These are phyloP conservation scores for Engystomops pustulosus DNA, from an alignment of 2,113 vertebrate species.

Conservation along the genomic window DNA sequence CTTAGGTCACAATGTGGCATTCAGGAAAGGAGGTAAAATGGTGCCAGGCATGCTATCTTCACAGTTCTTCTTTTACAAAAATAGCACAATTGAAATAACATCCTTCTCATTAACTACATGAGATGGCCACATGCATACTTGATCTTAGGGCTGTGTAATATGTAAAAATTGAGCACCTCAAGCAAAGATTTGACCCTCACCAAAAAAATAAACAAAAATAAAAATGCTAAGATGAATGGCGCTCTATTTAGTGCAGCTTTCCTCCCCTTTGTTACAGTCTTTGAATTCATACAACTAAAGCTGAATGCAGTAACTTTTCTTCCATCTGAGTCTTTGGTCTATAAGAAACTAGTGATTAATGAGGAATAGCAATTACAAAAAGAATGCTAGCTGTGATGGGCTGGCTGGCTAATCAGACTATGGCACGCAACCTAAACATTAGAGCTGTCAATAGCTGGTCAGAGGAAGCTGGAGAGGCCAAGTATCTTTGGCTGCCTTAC, in stretches of 20 bases:
- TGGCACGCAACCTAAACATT: constrained; percentile 83
- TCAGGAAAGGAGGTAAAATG: too few species aligned
- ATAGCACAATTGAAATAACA: too few species aligned
- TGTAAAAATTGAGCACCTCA: too few species aligned
- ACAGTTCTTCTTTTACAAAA: too few species aligned
- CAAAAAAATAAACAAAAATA: too few species aligned
- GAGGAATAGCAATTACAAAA: constrained; percentile 71
- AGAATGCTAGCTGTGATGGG: constrained; percentile 72
- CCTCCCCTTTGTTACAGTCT: not conserved
- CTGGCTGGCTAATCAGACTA: constrained; percentile 75
- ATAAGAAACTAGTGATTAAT: constrained; percentile 68
- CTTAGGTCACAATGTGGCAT: too few species aligned
- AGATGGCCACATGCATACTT: too few species aligned
- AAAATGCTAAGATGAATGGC: not conserved
- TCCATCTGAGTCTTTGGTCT: not conserved
- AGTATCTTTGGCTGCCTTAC: constrained; percentile 68
- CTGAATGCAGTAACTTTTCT: not conserved
- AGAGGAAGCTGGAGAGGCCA: constrained; percentile 68
- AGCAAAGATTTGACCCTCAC: not conserved
- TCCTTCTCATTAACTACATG: too few species aligned
- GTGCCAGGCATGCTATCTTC: too few species aligned
- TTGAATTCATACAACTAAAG: not conserved
- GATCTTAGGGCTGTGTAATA: too few species aligned
- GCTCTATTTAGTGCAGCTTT: not conserved
- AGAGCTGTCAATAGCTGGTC: constrained; percentile 73